These are phyloP conservation scores for Microctenopoma steveboyesi DNA, from an alignment of 2,797 vertebrate species.

Conservation along the genomic window DNA sequence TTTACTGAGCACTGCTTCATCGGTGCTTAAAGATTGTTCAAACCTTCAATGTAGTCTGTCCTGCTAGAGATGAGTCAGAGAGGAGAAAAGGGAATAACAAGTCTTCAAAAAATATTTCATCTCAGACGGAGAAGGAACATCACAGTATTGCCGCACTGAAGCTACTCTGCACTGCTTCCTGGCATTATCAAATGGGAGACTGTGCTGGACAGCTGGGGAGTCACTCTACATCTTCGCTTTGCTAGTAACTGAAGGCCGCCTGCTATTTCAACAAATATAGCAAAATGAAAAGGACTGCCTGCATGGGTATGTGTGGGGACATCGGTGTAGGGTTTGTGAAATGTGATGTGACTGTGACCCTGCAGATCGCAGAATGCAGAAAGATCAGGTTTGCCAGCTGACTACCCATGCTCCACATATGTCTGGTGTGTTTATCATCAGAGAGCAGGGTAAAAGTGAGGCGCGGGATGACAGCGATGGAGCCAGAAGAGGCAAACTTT, in stretches of 20 bases:
- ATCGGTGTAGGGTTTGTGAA: conserved; percentile 22
- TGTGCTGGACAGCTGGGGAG: conserved; percentile 44
- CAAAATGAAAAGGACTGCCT: conserved; percentile 33
- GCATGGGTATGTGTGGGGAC: conserved; percentile 28
- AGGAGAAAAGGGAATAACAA: conserved; percentile 57
- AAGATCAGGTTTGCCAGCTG: conserved; percentile 65
- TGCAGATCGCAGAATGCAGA: conserved; percentile 40
- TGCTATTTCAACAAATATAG: conserved; percentile 40
- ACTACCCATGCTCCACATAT: conserved; percentile 66
- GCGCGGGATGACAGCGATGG: conserved; percentile 33
- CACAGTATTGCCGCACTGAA: conserved; percentile 24
- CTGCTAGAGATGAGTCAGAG: conserved; percentile 59
- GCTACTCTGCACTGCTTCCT: conserved; percentile 54
- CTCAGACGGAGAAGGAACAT: conserved; percentile 41
- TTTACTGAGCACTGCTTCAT: conserved; percentile 51
- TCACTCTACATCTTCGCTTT: conserved; percentile 37
- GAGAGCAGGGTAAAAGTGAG: conserved; percentile 48
- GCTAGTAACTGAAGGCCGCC: conserved; percentile 32
- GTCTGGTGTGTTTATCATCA: conserved; percentile 69
- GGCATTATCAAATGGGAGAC: conserved; percentile 39
- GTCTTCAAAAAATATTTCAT: conserved; percentile 53
- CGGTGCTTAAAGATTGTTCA: conserved; percentile 47
- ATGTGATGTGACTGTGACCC: conserved; percentile 56
- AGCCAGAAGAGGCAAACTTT: conserved; percentile 23
- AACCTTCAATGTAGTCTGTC: conserved; percentile 40